Evolutionary conservation across 2,113 vertebrate genomes (phyloP), one percentile per base, ranked within the genome.

Genomic region (Pterocles orientalis): DNA sequence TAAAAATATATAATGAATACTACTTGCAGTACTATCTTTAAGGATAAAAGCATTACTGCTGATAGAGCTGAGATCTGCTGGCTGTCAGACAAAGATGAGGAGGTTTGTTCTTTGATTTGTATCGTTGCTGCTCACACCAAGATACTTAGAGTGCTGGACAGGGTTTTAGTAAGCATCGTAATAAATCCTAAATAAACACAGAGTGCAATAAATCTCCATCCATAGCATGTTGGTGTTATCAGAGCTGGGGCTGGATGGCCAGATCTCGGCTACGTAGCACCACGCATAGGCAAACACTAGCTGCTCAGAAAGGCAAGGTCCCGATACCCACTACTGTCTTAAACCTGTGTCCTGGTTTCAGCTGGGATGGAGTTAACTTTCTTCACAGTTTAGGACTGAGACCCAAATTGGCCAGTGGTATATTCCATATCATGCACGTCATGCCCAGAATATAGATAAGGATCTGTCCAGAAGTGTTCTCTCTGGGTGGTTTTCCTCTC

Each of bases 211-310:
- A 26, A 81, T 53, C 48, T 50, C n/a, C 41, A 81, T 29, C 60
- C 73, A 75, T 15, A 5, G 57, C 16, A 36, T 3, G 0, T 0
- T 43, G 41, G 65, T 7, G 3, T 57, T 57, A 9, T 16, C 58
- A 77, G 71, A 83, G 57, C 57, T 34, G 15, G 34, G 50, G 48
- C 39, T 50, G 34, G 18, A 45, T 39, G 64, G 56, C 14, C 50
- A 83, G 36, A 86, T 28, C 76, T 60, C 56, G 18, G 78, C 19
- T 26, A 3, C 33, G 7, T 1, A 29, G n/a, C 60, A 71, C 20
- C 31, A 84, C 1, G 2, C 26, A 4, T 0, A 18, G 39, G 56
- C 68, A 88, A 82, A 76, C 1, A 0, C 25, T 10, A 13, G n/a
- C 41, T 84, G 81, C 77, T 89, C 51, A 36, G 54, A 56, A 50